Evolutionary conservation across 2,113 vertebrate genomes (phyloP).

Genomic region (Pomatorhinus ruficollis): DNA sequence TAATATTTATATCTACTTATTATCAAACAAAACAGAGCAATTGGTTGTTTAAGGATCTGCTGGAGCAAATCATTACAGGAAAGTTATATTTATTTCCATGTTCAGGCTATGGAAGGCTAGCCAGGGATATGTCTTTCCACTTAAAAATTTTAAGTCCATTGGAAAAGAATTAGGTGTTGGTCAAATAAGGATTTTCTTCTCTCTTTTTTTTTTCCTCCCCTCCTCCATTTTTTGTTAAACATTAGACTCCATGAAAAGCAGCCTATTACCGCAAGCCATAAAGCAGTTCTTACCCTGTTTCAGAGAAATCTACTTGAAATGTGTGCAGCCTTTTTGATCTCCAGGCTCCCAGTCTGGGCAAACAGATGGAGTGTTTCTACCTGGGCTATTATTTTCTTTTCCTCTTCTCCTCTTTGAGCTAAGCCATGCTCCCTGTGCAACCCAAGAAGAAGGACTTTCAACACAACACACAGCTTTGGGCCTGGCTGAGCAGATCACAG

Average conservation of each 20-base stretch:
- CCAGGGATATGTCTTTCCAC: neutral
- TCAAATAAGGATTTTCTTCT: neutral
- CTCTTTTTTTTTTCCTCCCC: too few relatives aligned
- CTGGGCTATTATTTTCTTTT: neutral
- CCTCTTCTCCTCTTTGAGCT: neutral
- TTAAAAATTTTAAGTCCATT: neutral
- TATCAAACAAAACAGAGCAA: neutral
- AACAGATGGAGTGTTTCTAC: neutral
- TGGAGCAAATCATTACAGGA: neutral
- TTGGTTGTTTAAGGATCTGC: neutral
- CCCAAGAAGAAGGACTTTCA: neutral
- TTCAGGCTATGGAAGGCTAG: neutral
- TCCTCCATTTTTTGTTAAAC: neutral
- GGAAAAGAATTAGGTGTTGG: neutral
- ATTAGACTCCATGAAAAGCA: neutral
- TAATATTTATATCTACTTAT: neutral
- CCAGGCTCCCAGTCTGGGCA: neutral
- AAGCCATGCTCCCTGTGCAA: neutral
- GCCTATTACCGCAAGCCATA: neutral
- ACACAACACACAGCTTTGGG: fast-evolving
- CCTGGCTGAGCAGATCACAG: neutral
- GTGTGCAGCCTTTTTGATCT: neutral
- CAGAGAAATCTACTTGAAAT: neutral
- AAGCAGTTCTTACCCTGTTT: neutral
- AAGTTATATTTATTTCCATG: neutral